Base-by-base conservation (phyloP, 2,797 vertebrate genomes). In the Artibeus lituratus region DNA sequence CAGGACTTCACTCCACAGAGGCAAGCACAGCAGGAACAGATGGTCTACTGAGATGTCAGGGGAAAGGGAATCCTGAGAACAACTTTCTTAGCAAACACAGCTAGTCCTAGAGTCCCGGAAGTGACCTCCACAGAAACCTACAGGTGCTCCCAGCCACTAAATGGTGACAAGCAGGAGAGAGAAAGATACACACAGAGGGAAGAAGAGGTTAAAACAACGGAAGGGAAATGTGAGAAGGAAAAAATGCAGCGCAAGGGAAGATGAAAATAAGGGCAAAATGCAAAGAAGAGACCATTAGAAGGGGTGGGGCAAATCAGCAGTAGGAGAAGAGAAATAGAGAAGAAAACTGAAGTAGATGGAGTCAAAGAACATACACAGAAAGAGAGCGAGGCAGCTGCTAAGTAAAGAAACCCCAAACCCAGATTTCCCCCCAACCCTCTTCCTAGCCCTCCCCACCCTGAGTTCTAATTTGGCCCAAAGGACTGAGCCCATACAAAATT, bases 151-250 rank as follows among this genome's bases (percentile, higher is more conserved):
- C 62, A 9, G 80, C 15, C 24, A 37, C 49, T 21, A 10, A 62
- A 44, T 55, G 53, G 32, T 42, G 29, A 3, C 37, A 70, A 65
- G 6, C 12, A 16, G 4, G n/a, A 22, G 18, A 62, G 32, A 69
- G 78, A 78, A 57, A 70, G 62, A 91, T 6, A 76, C 15, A 32
- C 22, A 22, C 0, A 73, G 88, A 78, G 72, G 59, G 73, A 91
- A 47, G 74, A 91, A 19, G 53, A n/a, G 1, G 14, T 47, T 72
- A 24, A 92, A 67, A 78, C 22, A 29, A 67, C 15, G 32, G 18
- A n/a, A 21, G 12, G n/a, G 21, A 39, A 29, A 72, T 3, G 10
- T 16, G 55, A 51, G 21, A 77, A n/a, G 37, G 47, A 39, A 21
- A 32, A 80, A 65, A 39, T 0, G 15, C 10, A 72, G 49, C 55